Conservation (phyloP, 2,113 vertebrate genomes). For the Tympanuchus pallidicinctus region DNA sequence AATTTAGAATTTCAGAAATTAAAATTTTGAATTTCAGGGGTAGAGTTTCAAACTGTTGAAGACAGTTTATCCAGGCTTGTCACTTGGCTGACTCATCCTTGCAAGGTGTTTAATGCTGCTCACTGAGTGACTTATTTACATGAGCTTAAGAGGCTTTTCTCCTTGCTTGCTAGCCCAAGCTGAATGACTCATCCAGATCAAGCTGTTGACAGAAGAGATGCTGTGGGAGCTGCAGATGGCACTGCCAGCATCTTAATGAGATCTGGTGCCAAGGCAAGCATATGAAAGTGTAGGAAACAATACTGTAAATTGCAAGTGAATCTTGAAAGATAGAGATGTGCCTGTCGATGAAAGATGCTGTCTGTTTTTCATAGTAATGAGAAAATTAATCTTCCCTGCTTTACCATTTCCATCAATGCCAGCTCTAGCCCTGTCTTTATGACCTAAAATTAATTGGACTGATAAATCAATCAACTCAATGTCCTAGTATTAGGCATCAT, state of each 20-base stretch:
- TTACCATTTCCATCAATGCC: neutral
- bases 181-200: conserved; percentile 58
- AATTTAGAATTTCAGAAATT: neutral
- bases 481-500: neutral
- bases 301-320: neutral
- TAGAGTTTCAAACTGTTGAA: neutral
- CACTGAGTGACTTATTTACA: conserved; percentile 15
- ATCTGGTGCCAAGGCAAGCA: conserved; percentile 24
- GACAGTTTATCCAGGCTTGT: neutral
- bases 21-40: neutral
- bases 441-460: neutral
- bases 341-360: neutral
- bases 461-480: neutral
- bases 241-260: conserved; percentile 58
- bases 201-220: conserved; percentile 52
- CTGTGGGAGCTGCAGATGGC: conserved; percentile 53
- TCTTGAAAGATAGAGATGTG: conserved; percentile 5
- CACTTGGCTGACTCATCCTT: neutral
- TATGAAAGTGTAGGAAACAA: conserved; percentile 50
- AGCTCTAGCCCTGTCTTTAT: neutral
- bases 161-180: neutral
- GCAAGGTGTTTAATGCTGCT: neutral
- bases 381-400: neutral
- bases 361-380: neutral
- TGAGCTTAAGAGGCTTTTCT: conserved; percentile 25